phyloP scores from a whole-genome alignment of 2,888 invertebrate genomes.

The Cheilosia scutellata region DNA sequence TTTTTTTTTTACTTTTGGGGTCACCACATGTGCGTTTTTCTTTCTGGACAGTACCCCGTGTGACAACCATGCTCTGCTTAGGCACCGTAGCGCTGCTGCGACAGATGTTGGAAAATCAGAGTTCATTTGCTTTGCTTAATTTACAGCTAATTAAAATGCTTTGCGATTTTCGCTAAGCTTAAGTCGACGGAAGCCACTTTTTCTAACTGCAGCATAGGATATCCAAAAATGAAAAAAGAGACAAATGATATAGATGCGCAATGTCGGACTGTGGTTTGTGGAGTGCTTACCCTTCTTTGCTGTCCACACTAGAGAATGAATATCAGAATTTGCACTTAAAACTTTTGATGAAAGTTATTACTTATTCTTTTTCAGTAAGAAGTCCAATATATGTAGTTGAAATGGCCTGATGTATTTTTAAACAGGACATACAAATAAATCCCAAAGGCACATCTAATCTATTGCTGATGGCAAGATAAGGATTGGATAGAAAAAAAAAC shows the following conservation, averaged over 20 bases:
- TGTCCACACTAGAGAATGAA: no score
- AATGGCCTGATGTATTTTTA: no score
- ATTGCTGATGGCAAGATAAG: no score
- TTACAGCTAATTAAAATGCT: slow-evolving; percentile 57
- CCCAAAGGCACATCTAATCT: no score
- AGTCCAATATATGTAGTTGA: no score
- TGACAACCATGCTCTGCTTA: slow-evolving; percentile 4
- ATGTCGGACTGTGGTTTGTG: no score
- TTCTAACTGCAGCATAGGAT: neutral
- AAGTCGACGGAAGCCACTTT: neutral
- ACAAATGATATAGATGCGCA: neutral
- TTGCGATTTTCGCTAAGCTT: neutral
- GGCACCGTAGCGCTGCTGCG: neutral
- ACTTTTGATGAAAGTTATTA: no score
- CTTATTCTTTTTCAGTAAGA: no score
- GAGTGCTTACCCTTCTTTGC: no score
- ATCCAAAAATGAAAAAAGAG: neutral
- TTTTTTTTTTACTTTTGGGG: slow-evolving; percentile 28
- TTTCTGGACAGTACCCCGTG: slow-evolving; percentile 14
- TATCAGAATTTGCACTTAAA: no score
- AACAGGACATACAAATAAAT: no score
- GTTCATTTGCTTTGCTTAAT: slow-evolving; percentile 65
- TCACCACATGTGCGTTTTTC: slow-evolving; percentile 48
- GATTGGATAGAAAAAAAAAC: no score
- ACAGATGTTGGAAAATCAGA: slow-evolving; percentile 52